These are phyloP conservation scores for Oxytorus armatus DNA, from an alignment of 2,888 invertebrate genomes.

Conservation along the genomic window DNA sequence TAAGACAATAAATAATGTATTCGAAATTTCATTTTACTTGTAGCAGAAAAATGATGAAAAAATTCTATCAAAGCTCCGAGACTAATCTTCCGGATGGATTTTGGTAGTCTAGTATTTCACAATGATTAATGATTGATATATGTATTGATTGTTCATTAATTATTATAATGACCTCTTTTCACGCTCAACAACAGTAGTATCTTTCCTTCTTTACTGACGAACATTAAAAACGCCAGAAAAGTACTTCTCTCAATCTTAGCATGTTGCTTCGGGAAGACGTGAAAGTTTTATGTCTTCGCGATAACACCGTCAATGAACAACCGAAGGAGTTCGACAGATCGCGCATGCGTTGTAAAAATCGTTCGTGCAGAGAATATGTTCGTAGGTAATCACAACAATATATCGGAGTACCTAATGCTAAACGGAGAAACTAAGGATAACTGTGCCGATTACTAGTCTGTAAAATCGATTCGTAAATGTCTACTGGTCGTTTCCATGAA, in stretches of 20 bases:
- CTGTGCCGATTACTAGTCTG: not conserved
- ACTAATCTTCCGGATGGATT: too few species aligned
- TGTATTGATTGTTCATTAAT: too few species aligned
- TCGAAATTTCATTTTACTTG: too few species aligned
- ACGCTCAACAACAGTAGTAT: too few species aligned
- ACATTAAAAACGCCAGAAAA: not conserved
- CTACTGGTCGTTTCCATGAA: not conserved
- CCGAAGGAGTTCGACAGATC: not conserved
- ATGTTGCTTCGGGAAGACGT: not conserved
- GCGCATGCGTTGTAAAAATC: not conserved
- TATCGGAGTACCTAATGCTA: not conserved
- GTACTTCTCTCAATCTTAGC: not conserved
- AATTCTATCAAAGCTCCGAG: too few species aligned
- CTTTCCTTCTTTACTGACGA: not conserved
- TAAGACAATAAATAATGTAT: too few species aligned
- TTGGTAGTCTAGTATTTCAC: too few species aligned
- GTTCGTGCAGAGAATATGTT: not conserved
- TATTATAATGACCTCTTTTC: too few species aligned
- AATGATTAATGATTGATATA: too few species aligned
- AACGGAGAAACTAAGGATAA: not conserved
- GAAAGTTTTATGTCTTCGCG: not conserved
- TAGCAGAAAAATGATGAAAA: too few species aligned
- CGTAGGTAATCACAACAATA: not conserved
- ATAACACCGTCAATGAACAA: not conserved
- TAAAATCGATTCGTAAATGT: not conserved